Evolutionary conservation across 2,113 vertebrate species (phyloP).

Genomic region (Bos indicus): DNA sequence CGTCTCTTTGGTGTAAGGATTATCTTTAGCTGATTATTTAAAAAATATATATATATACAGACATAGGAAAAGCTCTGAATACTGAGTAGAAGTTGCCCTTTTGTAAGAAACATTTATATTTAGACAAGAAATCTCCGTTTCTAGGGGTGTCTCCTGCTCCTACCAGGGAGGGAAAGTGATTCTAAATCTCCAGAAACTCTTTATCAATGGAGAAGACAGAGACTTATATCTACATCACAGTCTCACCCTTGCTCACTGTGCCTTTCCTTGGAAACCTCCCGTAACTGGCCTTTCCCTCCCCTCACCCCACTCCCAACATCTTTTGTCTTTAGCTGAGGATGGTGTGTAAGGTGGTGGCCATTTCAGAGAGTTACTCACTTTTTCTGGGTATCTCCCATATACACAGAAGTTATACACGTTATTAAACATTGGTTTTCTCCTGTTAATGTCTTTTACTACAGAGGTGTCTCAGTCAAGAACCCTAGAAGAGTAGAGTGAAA

Average conservation of each 20-base stretch:
- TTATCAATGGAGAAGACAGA: neutral
- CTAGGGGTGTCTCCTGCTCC: neutral
- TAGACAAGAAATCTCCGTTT: neutral
- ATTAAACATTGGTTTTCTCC: neutral
- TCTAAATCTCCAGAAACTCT: neutral
- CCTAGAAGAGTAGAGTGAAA: neutral
- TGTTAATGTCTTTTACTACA: neutral
- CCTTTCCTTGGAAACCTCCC: neutral
- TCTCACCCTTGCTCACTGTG: neutral
- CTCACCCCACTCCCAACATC: neutral
- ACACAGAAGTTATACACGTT: neutral
- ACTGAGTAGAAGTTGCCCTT: neutral
- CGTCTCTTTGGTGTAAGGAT: neutral
- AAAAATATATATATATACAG: neutral
- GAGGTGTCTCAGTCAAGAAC: neutral
- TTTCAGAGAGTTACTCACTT: neutral
- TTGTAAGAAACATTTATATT: neutral
- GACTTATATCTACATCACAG: neutral
- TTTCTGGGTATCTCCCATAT: neutral
- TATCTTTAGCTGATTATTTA: neutral
- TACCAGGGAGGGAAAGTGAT: neutral
- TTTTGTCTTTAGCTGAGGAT: neutral
- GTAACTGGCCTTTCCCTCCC: neutral
- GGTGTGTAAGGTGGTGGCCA: neutral
- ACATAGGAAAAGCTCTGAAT: neutral